Base-by-base conservation (phyloP, 2,113 vertebrate genomes). In the Mungos mungo region DNA sequence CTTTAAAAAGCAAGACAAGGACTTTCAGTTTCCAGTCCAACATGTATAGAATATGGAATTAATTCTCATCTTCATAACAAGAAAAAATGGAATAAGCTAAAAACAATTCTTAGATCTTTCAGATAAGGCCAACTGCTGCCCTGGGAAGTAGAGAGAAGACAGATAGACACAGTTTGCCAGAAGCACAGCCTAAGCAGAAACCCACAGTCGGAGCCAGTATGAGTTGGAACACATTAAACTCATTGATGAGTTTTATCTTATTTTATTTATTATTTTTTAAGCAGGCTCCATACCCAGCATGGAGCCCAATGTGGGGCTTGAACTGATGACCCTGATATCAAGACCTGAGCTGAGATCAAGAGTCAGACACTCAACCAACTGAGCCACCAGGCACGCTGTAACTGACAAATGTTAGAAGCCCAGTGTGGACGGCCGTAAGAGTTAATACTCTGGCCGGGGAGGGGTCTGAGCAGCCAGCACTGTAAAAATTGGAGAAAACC, bases 1-100 rank as follows among this genome's bases (percentile, higher is more conserved):
- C 52, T 57, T 95, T 63, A 27, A 54, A 97, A 98, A 98, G 88
- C 91, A 97, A 45, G 27, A 60, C 52, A 76, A 45, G 71, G 35
- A 76, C 38, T 63, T 74, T 50, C 7, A 13, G 3, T 60, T 60
- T 60, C 57, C 19, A 60, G 57, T 60, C 57, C 57, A 60, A 60
- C 19, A 60, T 60, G 57, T 21, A 60, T 23, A 60, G 57, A 60
- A 60, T 23, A 60, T 23, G 57, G 19, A 60, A 57, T 5, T 18
- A 69, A 33, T 33, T 88, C 69, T 57, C 33, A 29, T 60, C 19
- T 35, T 33, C 68, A 74, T 29, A 74, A 60, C 35, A 74, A 89
- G 29, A 89, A 63, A 41, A 76, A 60, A 41, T 12, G 33, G 68
- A 88, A 71, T 47, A 71, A n/a, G 31, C 86, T 76, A 60, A 76